phyloP scores from a whole-genome alignment of 2,113 vertebrate genomes.

The Pachyramphus minor region DNA sequence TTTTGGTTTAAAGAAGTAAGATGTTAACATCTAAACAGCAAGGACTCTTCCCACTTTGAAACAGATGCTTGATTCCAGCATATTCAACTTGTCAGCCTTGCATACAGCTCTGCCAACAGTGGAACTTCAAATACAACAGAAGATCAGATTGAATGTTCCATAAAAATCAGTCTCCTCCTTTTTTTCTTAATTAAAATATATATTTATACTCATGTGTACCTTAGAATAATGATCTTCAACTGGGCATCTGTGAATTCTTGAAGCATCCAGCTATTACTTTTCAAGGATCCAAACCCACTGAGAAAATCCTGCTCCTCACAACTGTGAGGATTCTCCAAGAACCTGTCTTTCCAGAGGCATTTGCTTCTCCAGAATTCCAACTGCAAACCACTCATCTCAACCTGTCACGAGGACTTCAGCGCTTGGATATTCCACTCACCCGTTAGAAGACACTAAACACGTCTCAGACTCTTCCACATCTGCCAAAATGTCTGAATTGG shows the following conservation, averaged over 20 bases:
- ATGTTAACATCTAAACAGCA: not conserved
- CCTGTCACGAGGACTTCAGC: not conserved
- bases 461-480: constrained; percentile 56
- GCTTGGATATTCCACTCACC: constrained; percentile 41
- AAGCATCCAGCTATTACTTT: not conserved
- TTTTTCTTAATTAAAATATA: not conserved
- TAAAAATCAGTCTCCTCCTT: not conserved
- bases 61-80: not conserved
- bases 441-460: constrained; percentile 24
- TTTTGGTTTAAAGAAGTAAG: not conserved
- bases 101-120: not conserved
- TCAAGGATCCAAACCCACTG: not conserved
- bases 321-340: not conserved
- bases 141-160: not conserved
- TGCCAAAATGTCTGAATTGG: constrained; percentile 76
- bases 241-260: not conserved
- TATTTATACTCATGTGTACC: not conserved
- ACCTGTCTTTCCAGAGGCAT: not conserved
- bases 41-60: not conserved
- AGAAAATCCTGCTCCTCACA: not conserved
- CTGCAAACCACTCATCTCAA: not conserved
- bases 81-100: not conserved
- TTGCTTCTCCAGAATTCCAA: not conserved
- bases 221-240: not conserved
- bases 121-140: not conserved